A percentile compares a stretch with the other conserved stretches of the same genome.
phyloP scores from a whole-genome alignment of 2,113 vertebrate species.

The Mastomys natalensis region DNA sequence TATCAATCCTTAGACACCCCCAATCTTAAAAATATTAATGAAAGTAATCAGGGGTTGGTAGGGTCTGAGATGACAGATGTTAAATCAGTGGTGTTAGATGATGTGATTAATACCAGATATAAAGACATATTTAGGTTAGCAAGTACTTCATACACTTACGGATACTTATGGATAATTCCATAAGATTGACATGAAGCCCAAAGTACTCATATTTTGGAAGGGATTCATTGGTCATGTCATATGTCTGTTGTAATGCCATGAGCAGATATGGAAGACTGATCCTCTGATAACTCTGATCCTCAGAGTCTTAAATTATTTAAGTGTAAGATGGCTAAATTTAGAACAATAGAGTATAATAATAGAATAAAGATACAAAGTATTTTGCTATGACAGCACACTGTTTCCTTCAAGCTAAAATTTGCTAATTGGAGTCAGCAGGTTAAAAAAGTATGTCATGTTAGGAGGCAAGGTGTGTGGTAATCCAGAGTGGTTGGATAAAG shows the following conservation, averaged over 20 bases:
- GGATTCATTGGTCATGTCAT: neutral
- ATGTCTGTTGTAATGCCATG: neutral
- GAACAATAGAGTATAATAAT: neutral
- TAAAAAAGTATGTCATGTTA: neutral
- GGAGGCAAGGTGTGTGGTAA: neutral
- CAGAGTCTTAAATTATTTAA: neutral
- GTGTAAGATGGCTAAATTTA: neutral
- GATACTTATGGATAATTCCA: neutral
- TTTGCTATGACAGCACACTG: neutral
- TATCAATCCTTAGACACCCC: neutral
- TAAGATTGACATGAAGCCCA: neutral
- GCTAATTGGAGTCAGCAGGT: neutral
- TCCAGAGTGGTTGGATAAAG: neutral
- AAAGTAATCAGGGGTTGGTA: rapidly evolving
- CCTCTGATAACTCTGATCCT: neutral
- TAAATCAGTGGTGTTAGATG: neutral
- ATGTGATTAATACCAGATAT: neutral
- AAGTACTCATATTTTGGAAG: neutral
- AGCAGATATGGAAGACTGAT: neutral
- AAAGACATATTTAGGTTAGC: neutral
- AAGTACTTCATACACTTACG: neutral
- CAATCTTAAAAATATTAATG: neutral
- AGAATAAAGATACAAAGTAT: neutral
- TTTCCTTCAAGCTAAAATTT: neutral
- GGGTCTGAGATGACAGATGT: neutral